These are phyloP conservation scores for Elmis aenea DNA, from an alignment of 2,888 invertebrate species.

Conservation along the genomic window DNA sequence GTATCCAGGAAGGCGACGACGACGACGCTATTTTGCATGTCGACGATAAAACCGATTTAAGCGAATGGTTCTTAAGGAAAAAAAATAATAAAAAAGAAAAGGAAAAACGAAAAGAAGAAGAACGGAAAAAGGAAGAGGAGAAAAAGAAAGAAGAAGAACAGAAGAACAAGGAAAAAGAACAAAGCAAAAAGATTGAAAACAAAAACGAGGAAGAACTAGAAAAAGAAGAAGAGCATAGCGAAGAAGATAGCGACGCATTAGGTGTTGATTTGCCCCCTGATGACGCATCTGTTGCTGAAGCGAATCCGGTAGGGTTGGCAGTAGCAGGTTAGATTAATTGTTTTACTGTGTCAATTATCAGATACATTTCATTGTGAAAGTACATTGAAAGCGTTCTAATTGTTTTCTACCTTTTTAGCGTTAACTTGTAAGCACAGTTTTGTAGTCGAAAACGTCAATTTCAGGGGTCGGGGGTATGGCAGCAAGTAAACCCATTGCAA, in stretches of 20 bases:
- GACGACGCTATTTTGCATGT: constrained; percentile 19
- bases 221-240: constrained; percentile 36
- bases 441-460: constrained; percentile 23
- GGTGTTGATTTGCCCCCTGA: constrained; percentile 53
- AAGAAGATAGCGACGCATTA: constrained; percentile 43
- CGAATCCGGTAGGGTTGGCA: constrained; percentile 63
- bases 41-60: constrained; percentile 33
- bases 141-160: constrained; percentile 25
- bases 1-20: constrained; percentile 34
- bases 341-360: constrained; percentile 1
- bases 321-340: constrained; percentile 38
- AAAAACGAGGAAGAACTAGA: constrained; percentile 24
- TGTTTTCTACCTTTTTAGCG: not conserved
- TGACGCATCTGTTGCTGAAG: constrained; percentile 66
- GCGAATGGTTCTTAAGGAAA: constrained; percentile 40
- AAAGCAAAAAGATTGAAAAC: constrained; percentile 25
- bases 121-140: constrained; percentile 26
- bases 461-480: constrained; percentile 67
- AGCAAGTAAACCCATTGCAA: constrained; percentile 64
- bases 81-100: constrained; percentile 24
- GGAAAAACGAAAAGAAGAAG: constrained; percentile 34
- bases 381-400: not conserved
- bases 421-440: too few species aligned
- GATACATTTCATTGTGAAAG: not conserved
- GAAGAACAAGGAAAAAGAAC: constrained; percentile 25